These are phyloP conservation scores for Synanthedon formicaeformis DNA, from an alignment of 2,888 invertebrate genomes.

Conservation along the genomic window DNA sequence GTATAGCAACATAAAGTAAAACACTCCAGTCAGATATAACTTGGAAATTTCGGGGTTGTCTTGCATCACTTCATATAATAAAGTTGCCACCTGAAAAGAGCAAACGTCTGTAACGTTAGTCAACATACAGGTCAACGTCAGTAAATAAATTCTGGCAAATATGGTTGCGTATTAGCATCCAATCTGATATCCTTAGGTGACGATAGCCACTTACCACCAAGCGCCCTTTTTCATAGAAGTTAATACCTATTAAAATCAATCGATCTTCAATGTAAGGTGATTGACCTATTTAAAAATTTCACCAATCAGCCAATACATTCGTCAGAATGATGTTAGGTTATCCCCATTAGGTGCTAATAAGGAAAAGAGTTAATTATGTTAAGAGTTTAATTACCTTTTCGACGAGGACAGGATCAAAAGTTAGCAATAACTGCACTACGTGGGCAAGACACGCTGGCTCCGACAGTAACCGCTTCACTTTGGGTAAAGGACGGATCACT, in stretches of 20 bases:
- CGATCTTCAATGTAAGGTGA: no score
- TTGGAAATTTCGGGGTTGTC: slow-evolving; percentile 97
- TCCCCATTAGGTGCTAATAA: no score
- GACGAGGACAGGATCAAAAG: slow-evolving; percentile 96
- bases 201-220: no score
- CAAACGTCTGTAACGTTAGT: not conserved
- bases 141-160: no score
- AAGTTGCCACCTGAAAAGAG: slow-evolving; percentile 77
- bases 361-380: no score
- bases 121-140: not conserved
- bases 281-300: no score
- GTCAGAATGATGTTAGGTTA: no score
- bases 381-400: slow-evolving; percentile 73
- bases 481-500: slow-evolving; percentile 95
- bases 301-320: no score
- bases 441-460: slow-evolving; percentile 92
- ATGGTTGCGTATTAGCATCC: no score
- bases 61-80: slow-evolving; percentile 89
- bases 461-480: slow-evolving; percentile 88
- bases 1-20: slow-evolving; percentile 98
- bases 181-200: no score
- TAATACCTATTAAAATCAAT: no score
- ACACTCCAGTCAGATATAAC: slow-evolving; percentile 94
- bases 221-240: no score
- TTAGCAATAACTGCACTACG: slow-evolving; percentile 93